Evolutionary conservation across 1,140 invertebrate species (phyloP).

Genomic region (Paraescarpia echinospica): DNA sequence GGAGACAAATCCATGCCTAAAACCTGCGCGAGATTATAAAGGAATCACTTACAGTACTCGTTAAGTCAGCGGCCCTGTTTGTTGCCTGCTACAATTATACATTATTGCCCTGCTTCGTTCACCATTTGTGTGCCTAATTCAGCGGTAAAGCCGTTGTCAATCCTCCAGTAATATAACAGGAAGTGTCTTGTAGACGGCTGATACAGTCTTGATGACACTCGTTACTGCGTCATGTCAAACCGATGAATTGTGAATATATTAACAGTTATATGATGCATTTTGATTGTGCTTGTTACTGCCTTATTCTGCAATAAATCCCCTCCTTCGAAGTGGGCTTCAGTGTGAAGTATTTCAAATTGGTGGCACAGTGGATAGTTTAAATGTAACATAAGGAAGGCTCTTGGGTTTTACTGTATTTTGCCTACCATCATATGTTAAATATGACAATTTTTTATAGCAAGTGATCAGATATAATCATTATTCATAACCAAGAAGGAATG

Average conservation of each 20-base stretch:
- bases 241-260: neutral
- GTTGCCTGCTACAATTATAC: neutral
- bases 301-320: neutral
- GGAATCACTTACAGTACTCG: neutral
- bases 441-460: neutral
- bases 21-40: neutral
- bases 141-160: neutral
- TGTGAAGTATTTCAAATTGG: neutral
- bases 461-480: neutral
- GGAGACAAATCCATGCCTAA: neutral
- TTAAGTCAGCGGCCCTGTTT: neutral
- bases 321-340: neutral
- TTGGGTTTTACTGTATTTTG: neutral
- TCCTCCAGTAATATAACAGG: neutral
- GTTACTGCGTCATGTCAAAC: neutral
- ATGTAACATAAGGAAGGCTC: neutral
- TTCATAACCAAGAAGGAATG: neutral
- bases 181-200: neutral
- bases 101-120: neutral
- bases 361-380: neutral
- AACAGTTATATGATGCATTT: neutral
- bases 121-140: neutral
- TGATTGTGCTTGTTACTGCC: neutral
- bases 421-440: neutral
- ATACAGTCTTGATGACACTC: neutral